A percentile compares a stretch with the other conserved stretches of the same genome.
Conservation (phyloP, 2,797 vertebrate genomes). For the Apodemus agrarius region DNA sequence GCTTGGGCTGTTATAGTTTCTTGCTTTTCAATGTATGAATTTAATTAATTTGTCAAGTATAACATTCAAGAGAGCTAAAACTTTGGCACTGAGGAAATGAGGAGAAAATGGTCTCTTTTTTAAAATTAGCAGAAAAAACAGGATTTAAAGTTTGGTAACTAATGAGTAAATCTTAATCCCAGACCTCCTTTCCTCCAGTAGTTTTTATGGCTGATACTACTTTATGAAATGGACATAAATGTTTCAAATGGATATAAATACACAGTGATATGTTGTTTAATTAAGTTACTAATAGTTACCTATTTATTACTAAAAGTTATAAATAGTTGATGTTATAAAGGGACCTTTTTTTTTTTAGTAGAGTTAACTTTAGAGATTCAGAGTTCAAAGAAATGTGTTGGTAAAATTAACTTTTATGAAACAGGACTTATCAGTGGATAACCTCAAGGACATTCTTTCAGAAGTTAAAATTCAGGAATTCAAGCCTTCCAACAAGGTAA, state of each 20-base stretch:
- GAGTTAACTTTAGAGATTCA: slow-evolving; percentile 50
- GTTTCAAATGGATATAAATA: slow-evolving; percentile 28
- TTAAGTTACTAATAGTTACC: background rate
- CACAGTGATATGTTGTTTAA: slow-evolving; percentile 29
- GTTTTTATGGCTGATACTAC: background rate
- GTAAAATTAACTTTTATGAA: slow-evolving; percentile 61
- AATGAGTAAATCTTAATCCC: background rate
- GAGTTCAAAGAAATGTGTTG: slow-evolving; percentile 51
- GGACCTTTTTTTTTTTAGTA: background rate
- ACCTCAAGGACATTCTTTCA: slow-evolving; percentile 89
- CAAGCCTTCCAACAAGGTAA: slow-evolving; percentile 95
- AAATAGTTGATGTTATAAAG: slow-evolving; percentile 26
- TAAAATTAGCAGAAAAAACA: background rate
- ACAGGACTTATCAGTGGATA: slow-evolving; percentile 93
- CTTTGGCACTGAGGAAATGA: background rate
- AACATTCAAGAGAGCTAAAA: background rate
- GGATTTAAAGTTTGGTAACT: slow-evolving; percentile 33
- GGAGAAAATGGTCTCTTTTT: background rate
- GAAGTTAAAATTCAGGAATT: slow-evolving; percentile 94
- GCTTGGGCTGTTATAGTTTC: slow-evolving; percentile 26
- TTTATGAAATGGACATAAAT: slow-evolving; percentile 51
- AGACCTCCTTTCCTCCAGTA: background rate
- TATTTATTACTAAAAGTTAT: too few species aligned
- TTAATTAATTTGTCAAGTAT: slow-evolving; percentile 4
- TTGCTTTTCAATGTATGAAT: background rate